Percentiles rank a stretch among this genome's conserved stretches.
phyloP scores from a whole-genome alignment of 2,113 vertebrate species.

The Dromiciops gliroides region DNA sequence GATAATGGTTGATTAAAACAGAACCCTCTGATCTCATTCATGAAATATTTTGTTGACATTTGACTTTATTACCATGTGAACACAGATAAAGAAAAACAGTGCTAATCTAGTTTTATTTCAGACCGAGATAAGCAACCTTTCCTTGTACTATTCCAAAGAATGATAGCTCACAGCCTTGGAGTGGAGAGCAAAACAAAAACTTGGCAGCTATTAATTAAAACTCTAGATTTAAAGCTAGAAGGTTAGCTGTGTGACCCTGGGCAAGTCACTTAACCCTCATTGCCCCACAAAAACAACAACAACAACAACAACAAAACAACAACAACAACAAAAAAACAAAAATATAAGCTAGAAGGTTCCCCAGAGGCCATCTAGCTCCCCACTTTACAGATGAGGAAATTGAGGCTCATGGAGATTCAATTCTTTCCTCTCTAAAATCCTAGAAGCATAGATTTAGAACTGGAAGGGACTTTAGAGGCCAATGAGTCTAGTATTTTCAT shows the following conservation, averaged over 20 bases:
- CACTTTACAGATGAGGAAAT: not conserved
- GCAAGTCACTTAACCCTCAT: no score
- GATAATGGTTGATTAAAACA: constrained; percentile 12
- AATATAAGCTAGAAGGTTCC: not conserved
- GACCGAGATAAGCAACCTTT: not conserved
- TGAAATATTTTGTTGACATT: constrained; percentile 15
- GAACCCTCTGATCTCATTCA: constrained; percentile 52
- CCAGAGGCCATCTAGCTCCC: not conserved
- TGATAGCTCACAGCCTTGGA: not conserved
- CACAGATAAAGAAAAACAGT: not conserved
- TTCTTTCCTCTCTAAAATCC: not conserved
- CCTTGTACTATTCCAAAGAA: not conserved
- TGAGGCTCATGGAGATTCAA: not conserved
- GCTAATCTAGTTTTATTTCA: not conserved
- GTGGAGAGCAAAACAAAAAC: constrained; percentile 8
- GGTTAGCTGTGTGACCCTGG: no score
- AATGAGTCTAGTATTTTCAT: not conserved
- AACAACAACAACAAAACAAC: no score
- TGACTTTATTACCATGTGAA: not conserved
- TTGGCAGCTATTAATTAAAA: not conserved
- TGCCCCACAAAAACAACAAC: no score
- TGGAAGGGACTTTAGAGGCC: not conserved
- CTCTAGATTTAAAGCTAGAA: not conserved
- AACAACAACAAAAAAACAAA: no score
- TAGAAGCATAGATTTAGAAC: not conserved